Evolutionary conservation across 2,797 vertebrate species (phyloP), one percentile per base, ranked within the genome.

Genomic region (Sardinella longiceps): DNA sequence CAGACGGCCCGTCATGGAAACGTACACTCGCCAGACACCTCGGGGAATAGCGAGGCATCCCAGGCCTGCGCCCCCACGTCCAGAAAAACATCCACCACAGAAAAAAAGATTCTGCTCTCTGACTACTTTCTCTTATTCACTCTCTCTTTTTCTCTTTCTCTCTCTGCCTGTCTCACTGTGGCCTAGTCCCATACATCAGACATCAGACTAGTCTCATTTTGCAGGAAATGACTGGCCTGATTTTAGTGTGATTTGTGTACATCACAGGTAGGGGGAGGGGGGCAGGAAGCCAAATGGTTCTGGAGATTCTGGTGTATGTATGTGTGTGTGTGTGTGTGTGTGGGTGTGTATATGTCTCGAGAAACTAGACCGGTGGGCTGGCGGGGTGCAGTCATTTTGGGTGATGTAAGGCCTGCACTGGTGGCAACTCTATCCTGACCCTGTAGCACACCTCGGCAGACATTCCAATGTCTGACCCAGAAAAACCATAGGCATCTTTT

Each of bases 21-120:
- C 88, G 87, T 91, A 92, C 85, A 80, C 93, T 93, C 95, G 94
- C 94, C 96, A 97, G 96, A 97, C 94, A 95, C 93, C 70, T 3
- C 3, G 91, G 95, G 95, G 95, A 96, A 96, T 91, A 94, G 88
- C 87, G 33, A 91, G 94, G 93, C 90, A 92, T 90, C 92, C 94
- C 94, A 88, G 92, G 33, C 70, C 70, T 87, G 90, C 93, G 90
- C 94, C 82, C 85, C 85, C 88, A 84, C 30, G 92, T 92, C 94
- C 92, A 94, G 87, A 87, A 91, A 91, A 88, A 88, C 83, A 90
- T 86, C 50, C 60, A 14, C 82, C 3, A 10, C 70, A 23, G 20
- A 23, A 43, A 9, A 23, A 43, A 9, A 23, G 23, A 3, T 4
- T 10, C 58, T 50, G 3, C 81, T 18, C 28, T 30, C 81, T 50